A percentile compares a stretch with the other conserved stretches of the same genome.
phyloP scores from a whole-genome alignment of 2,113 vertebrate species.

The Psophia crepitans region DNA sequence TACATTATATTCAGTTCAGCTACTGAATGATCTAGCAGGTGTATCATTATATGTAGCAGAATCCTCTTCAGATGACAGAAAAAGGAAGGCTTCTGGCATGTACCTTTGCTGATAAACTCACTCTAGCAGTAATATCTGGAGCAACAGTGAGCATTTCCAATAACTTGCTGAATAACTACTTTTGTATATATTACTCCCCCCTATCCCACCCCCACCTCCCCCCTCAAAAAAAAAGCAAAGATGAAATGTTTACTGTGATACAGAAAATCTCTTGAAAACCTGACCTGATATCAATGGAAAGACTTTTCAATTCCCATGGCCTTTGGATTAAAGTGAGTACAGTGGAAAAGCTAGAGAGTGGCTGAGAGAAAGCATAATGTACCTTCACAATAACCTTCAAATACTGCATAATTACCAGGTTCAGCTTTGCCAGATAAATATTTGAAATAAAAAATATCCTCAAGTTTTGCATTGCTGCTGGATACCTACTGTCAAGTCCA shows the following conservation, averaged over 20 bases:
- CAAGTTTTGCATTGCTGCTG: neutral
- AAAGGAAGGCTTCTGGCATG: neutral
- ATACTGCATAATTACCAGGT: neutral
- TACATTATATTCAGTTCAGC: neutral
- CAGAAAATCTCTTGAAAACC: neutral
- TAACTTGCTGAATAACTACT: neutral
- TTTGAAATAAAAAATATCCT: neutral
- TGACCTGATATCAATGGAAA: neutral
- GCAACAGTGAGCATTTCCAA: neutral
- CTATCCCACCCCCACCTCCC: too few species aligned
- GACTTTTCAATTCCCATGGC: neutral
- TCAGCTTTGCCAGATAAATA: neutral
- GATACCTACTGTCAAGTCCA: neutral
- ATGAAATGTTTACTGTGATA: neutral
- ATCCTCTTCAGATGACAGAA: neutral
- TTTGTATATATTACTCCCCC: neutral
- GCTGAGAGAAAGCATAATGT: neutral
- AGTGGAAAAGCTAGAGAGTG: neutral
- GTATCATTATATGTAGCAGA: neutral
- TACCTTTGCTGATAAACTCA: neutral
- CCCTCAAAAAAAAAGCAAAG: neutral
- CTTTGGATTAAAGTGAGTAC: neutral
- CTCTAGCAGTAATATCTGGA: neutral
- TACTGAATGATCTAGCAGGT: neutral
- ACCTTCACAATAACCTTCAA: neutral